Conservation (phyloP, 1,140 invertebrate species). For the Saccostrea echinata region DNA sequence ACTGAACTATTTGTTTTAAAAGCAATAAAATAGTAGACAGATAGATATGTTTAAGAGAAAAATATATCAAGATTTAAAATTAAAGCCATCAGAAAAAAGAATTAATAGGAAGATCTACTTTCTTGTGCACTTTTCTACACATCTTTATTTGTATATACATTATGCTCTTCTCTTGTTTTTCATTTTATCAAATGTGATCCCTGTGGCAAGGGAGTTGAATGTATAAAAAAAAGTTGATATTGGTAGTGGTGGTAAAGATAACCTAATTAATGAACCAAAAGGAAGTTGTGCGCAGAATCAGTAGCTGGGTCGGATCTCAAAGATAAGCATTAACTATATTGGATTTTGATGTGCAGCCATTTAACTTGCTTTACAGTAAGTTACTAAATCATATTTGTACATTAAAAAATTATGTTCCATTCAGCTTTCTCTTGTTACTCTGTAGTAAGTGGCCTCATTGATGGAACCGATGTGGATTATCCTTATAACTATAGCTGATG, state of each 20-base stretch:
- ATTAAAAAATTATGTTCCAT: neutral
- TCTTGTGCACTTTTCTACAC: neutral
- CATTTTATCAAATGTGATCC: constrained; percentile 22
- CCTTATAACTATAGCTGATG: neutral
- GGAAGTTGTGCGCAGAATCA: neutral
- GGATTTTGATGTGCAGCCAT: constrained; percentile 17
- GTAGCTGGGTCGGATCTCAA: neutral
- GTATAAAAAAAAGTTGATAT: neutral
- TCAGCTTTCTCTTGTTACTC: neutral
- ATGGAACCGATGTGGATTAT: neutral
- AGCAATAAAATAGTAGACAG: too few species aligned
- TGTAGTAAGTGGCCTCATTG: neutral
- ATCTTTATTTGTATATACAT: neutral
- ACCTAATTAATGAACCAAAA: neutral
- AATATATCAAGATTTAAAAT: too few species aligned
- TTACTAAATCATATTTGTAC: constrained; percentile 25
- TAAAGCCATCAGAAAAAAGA: too few species aligned
- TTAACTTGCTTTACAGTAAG: constrained; percentile 35
- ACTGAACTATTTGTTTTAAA: too few species aligned
- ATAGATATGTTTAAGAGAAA: too few species aligned
- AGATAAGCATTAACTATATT: constrained; percentile 25
- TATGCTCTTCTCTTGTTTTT: neutral
- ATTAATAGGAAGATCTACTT: too few species aligned
- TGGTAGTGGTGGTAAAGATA: constrained; percentile 9
- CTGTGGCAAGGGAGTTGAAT: neutral